phyloP scores from a whole-genome alignment of 2,113 vertebrate species.

The Nibea albiflora region DNA sequence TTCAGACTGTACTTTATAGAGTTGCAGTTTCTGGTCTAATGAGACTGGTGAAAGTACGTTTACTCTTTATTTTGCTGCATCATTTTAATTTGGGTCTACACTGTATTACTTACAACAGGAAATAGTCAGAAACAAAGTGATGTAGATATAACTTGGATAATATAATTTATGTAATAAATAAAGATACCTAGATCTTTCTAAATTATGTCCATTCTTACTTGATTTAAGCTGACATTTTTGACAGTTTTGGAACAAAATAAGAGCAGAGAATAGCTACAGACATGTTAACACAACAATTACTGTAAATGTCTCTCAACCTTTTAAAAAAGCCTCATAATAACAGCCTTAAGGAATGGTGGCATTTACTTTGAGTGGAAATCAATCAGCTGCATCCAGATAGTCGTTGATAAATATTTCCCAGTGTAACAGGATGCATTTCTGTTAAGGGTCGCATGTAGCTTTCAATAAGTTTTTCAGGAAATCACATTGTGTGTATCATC shows the following conservation, averaged over 20 bases:
- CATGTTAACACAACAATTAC: slow-evolving; percentile 35
- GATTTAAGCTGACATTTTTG: not conserved
- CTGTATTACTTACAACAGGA: not conserved
- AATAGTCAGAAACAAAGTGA: not conserved
- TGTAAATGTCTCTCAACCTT: slow-evolving; percentile 39
- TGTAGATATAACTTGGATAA: not conserved
- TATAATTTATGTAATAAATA: not conserved
- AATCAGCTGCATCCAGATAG: slow-evolving; percentile 60
- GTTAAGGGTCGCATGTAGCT: slow-evolving; percentile 19
- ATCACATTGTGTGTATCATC: not conserved
- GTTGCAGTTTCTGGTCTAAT: not conserved
- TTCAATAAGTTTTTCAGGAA: slow-evolving; percentile 8
- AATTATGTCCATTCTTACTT: not conserved
- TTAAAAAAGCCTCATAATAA: slow-evolving; percentile 43
- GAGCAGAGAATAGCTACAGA: not conserved
- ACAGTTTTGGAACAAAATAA: not conserved
- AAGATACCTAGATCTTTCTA: not conserved
- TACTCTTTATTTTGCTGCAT: not conserved
- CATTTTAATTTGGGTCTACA: not conserved
- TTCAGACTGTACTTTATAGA: slow-evolving; percentile 10
- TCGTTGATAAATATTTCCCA: slow-evolving; percentile 23
- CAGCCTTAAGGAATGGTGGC: slow-evolving; percentile 29
- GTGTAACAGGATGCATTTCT: slow-evolving; percentile 42
- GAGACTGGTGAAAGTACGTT: not conserved
- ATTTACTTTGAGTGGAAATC: slow-evolving; percentile 69